These are phyloP conservation scores for Echinarachnius parma DNA, from an alignment of 53 echinoderm and acorn worm species.

Conservation along the genomic window DNA sequence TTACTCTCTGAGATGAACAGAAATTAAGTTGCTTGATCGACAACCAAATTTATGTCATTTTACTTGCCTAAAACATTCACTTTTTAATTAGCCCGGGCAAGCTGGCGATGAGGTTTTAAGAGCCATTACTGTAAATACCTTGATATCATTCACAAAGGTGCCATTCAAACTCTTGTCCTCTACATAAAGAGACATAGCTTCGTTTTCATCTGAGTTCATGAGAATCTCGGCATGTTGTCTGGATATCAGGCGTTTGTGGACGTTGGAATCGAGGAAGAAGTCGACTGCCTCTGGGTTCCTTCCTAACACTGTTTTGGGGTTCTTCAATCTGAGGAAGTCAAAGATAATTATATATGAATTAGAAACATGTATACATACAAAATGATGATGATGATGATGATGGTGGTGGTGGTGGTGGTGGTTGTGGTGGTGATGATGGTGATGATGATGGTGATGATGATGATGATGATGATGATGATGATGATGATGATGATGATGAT, in stretches of 20 bases:
- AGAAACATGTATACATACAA: no score
- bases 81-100: no score
- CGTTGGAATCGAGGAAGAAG: slow-evolving; percentile 73
- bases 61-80: no score
- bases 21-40: no score
- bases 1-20: no score
- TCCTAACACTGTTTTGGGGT: slow-evolving; percentile 61
- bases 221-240: slow-evolving; percentile 76
- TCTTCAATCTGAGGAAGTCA: slow-evolving; percentile 56
- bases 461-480: slow-evolving; percentile 11
- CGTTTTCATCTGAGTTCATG: slow-evolving; percentile 30
- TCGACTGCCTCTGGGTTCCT: slow-evolving; percentile 72
- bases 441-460: slow-evolving; percentile 4
- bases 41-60: no score
- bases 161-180: slow-evolving; percentile 82
- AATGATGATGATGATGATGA: no score
- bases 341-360: no score
- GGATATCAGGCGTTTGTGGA: slow-evolving; percentile 82
- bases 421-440: background rate
- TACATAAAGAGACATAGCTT: slow-evolving; percentile 8
- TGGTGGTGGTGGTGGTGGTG: background rate
- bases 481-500: slow-evolving; percentile 14
- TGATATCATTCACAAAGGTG: slow-evolving; percentile 90
- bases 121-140: no score
- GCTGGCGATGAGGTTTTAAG: no score